Evolutionary conservation across 2,888 invertebrate genomes (phyloP).

Genomic region (Epinotia demarniana): DNA sequence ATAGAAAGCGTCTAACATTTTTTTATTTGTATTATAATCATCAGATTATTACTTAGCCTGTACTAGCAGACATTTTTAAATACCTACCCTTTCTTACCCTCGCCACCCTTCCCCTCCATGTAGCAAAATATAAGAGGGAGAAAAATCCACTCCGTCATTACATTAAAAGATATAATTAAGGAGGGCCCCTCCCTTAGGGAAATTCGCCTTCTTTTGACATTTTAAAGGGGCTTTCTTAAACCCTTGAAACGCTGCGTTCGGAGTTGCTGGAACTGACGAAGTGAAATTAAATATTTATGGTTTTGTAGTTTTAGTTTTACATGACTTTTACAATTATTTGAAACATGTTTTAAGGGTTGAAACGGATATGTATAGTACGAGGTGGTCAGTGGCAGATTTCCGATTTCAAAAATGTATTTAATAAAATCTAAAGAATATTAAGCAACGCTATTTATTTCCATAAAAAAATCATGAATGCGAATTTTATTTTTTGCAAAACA

Average conservation of each 20-base stretch:
- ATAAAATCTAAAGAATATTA: no score
- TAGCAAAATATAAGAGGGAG: conserved; percentile 64
- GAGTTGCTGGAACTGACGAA: conserved; percentile 37
- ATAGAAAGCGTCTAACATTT: no score
- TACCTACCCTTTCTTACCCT: conserved; percentile 40
- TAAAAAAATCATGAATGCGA: no score
- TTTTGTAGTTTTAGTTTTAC: not conserved
- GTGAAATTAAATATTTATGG: conserved; percentile 2
- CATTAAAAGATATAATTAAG: conserved; percentile 84
- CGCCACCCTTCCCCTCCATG: conserved; percentile 51
- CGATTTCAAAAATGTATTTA: no score
- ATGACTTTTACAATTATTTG: not conserved
- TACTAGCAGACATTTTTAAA: conserved; percentile 21
- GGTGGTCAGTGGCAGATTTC: no score
- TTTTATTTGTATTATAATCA: no score
- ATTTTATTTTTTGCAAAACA: no score
- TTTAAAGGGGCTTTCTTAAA: conserved; percentile 81
- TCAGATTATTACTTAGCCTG: not conserved
- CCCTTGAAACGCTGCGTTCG: conserved; percentile 52
- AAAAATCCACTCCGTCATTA: conserved; percentile 83
- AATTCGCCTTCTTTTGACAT: conserved; percentile 83
- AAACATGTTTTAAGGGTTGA: no score
- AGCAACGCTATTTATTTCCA: no score
- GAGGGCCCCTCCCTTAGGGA: conserved; percentile 75
- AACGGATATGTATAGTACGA: no score